Evolutionary conservation across 2,113 vertebrate species (phyloP).

Genomic region (Cephalopholis sonnerati): DNA sequence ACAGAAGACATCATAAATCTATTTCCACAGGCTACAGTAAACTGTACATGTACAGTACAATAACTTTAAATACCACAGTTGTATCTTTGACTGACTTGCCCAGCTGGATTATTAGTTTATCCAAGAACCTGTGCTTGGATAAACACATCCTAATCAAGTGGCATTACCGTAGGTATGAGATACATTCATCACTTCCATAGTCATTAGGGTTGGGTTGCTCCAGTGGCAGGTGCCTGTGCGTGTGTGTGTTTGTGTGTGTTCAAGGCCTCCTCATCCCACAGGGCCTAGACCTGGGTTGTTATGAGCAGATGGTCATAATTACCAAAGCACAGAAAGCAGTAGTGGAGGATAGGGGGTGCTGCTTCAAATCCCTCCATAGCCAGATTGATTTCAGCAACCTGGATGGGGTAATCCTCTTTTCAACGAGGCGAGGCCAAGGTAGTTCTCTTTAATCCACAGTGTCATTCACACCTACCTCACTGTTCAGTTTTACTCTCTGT

Average conservation of each 20-base stretch:
- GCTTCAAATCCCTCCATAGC: conserved; percentile 21
- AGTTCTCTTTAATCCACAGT: conserved; percentile 40
- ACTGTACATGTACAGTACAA: not conserved
- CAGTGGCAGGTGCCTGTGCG: conserved; percentile 48
- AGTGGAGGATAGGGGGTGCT: conserved; percentile 17
- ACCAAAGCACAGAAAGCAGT: conserved; percentile 51
- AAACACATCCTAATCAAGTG: conserved; percentile 21
- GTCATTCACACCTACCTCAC: conserved; percentile 4
- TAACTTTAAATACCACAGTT: not conserved
- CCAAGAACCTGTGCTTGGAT: conserved; percentile 11
- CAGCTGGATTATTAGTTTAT: not conserved
- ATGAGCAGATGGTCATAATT: conserved; percentile 79
- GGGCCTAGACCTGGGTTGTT: conserved; percentile 42
- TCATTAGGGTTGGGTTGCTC: conserved; percentile 28
- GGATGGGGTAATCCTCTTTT: conserved; percentile 66
- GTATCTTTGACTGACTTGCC: not conserved
- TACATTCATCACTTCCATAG: conserved; percentile 20
- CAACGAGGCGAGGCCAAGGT: conserved; percentile 29
- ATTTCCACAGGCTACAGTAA: not conserved
- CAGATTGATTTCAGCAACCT: conserved; percentile 70
- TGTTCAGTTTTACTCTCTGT: not conserved
- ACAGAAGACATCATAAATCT: too few species aligned
- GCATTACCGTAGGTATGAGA: conserved; percentile 3
- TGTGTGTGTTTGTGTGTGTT: conserved; percentile 29
- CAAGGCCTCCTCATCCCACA: conserved; percentile 57